phyloP scores from a whole-genome alignment of 2,797 vertebrate genomes.

The Clamator glandarius region DNA sequence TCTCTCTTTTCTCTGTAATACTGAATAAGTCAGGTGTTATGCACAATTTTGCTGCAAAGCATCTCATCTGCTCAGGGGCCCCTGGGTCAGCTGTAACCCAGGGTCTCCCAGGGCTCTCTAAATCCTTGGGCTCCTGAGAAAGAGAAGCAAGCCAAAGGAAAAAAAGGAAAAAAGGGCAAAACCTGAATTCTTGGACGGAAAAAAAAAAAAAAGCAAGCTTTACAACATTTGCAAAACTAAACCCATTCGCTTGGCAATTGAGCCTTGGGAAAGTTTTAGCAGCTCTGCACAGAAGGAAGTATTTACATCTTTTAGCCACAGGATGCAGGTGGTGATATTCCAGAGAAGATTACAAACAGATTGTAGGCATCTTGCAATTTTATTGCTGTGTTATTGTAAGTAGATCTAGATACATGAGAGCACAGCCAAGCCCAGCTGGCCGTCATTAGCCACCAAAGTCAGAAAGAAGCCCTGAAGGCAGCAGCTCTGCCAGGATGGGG shows the following conservation, averaged over 20 bases:
- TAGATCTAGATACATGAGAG: background rate
- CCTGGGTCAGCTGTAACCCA: background rate
- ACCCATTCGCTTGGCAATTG: background rate
- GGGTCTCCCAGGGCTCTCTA: background rate
- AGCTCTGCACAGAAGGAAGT: fast-evolving
- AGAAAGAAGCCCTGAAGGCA: background rate
- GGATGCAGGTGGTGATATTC: constrained; percentile 26
- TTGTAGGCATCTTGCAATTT: background rate
- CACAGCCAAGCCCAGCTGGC: background rate
- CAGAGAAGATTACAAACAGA: background rate
- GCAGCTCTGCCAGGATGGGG: background rate
- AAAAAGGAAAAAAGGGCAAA: fast-evolving
- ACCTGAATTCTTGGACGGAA: background rate
- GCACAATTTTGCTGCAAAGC: background rate
- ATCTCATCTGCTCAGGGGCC: background rate
- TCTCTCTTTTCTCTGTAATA: background rate
- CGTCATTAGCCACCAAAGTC: background rate
- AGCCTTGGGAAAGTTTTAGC: background rate
- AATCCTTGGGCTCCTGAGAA: background rate
- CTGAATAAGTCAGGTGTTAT: background rate
- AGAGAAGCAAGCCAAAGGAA: background rate
- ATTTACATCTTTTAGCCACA: background rate
- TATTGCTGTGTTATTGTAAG: background rate
- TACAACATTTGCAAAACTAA: background rate
- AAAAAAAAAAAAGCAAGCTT: background rate